A percentile compares a stretch with the other conserved stretches of the same genome.
Evolutionary conservation across 2,797 vertebrate species (phyloP).

Genomic region (Micromesistius poutassou): DNA sequence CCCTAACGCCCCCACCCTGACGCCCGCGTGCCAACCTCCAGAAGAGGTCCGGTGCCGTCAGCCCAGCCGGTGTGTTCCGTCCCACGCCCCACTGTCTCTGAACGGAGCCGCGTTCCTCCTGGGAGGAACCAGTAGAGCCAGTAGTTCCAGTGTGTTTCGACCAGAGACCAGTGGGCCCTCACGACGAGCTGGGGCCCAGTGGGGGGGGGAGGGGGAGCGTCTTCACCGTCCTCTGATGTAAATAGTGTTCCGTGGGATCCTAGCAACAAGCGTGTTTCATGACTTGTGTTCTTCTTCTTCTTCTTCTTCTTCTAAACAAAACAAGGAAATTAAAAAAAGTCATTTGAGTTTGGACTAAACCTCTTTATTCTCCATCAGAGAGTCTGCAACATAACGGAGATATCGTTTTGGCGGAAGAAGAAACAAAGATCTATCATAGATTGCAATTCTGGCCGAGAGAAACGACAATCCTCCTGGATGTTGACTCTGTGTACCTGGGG

Average conservation of each 20-base stretch:
- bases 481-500: background rate
- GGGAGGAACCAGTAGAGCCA: conserved; percentile 41
- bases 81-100: conserved; percentile 20
- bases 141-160: too few relatives aligned
- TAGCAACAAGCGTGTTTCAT: conserved; percentile 36
- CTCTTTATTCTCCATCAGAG: background rate
- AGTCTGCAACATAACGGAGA: background rate
- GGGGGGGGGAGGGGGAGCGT: conserved; percentile 46
- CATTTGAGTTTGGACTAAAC: background rate
- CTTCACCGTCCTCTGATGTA: conserved; percentile 49
- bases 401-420: background rate
- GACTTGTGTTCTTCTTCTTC: conserved; percentile 21
- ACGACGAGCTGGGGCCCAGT: background rate
- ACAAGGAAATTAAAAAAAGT: conserved; percentile 28
- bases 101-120: conserved; percentile 35
- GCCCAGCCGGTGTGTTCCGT: conserved; percentile 19
- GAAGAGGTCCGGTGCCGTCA: conserved; percentile 13
- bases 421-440: background rate
- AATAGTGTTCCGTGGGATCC: conserved; percentile 51
- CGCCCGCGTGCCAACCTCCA: background rate
- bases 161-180: too few relatives aligned
- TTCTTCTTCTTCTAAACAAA: conserved; percentile 16
- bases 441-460: background rate
- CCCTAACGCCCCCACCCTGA: too few relatives aligned
- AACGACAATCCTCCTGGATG: background rate